Evolutionary conservation across 2,888 invertebrate species (phyloP).

Genomic region (Hirtodrosophila duncani): DNA sequence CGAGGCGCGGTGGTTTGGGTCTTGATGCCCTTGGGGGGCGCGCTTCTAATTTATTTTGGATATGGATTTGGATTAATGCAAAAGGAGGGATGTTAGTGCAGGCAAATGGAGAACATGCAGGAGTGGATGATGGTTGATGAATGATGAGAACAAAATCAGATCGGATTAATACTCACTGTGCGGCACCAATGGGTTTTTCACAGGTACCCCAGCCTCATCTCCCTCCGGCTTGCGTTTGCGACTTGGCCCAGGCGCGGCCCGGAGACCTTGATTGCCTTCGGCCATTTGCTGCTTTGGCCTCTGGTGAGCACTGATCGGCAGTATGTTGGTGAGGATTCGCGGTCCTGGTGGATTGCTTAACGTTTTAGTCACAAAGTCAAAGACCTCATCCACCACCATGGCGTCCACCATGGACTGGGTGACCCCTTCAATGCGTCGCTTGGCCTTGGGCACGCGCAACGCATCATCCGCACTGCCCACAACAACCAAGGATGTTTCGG

Average conservation of each 20-base stretch:
- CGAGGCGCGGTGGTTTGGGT: conserved; percentile 55
- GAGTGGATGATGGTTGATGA: neutral
- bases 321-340: conserved; percentile 68
- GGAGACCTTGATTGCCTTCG: conserved; percentile 67
- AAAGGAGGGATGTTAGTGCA: too few species aligned
- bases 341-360: conserved; percentile 81
- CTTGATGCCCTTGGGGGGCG: conserved; percentile 49
- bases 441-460: conserved; percentile 84
- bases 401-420: conserved; percentile 89
- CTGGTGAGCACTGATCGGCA: conserved; percentile 36
- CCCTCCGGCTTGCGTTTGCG: conserved; percentile 79
- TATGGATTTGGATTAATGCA: neutral
- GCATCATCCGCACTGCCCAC: conserved; percentile 89
- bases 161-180: conserved; percentile 45
- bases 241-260: too few species aligned
- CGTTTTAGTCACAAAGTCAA: conserved; percentile 82
- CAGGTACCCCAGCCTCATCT: conserved; percentile 77
- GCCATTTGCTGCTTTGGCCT: conserved; percentile 38
- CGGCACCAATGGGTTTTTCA: conserved; percentile 64
- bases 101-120: conserved; percentile 2
- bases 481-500: conserved; percentile 86
- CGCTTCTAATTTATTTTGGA: conserved; percentile 14
- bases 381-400: conserved; percentile 85
- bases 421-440: conserved; percentile 85
- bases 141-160: neutral